Conservation (phyloP, 1,140 invertebrate species). For the Pseudomyrmex sp. region DNA sequence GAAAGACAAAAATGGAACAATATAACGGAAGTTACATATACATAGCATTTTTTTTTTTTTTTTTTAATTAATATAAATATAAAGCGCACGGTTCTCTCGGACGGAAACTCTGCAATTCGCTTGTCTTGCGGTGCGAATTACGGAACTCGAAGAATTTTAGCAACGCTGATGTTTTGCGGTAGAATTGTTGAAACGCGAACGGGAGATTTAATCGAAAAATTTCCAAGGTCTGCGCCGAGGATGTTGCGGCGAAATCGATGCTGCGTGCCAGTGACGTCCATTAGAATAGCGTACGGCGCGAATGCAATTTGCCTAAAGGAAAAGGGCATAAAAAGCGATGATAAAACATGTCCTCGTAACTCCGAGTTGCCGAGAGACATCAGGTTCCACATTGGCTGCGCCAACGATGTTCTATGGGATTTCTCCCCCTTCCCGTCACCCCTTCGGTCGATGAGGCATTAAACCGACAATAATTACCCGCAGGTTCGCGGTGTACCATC, state of each 20-base stretch:
- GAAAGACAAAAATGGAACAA: neutral
- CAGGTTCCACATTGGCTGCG: conserved; percentile 15
- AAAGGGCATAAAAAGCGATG: conserved; percentile 59
- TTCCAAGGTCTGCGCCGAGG: neutral
- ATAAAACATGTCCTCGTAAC: neutral
- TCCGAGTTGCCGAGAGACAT: conserved; percentile 34
- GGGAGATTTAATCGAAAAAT: neutral
- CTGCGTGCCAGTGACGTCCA: neutral
- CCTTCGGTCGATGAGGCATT: conserved; percentile 70
- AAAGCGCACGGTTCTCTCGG: neutral
- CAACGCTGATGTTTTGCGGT: conserved; percentile 20
- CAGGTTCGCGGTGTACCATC: conserved; percentile 63
- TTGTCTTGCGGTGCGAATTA: conserved; percentile 1
- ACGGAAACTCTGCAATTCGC: conserved; percentile 21
- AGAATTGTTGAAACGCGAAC: conserved; percentile 39
- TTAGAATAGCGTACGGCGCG: conserved; percentile 4
- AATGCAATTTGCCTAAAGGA: conserved; percentile 44
- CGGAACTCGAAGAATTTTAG: conserved; percentile 33
- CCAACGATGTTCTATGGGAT: conserved; percentile 59
- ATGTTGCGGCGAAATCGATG: conserved; percentile 14
- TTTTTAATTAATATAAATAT: conserved; percentile 36
- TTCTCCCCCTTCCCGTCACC: neutral
- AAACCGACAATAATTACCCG: conserved; percentile 75
- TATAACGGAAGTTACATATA: neutral
- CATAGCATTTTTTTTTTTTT: neutral